Evolutionary conservation across 2,888 invertebrate species (phyloP), one percentile per base, ranked within the genome.

Genomic region (Baccha elongata): DNA sequence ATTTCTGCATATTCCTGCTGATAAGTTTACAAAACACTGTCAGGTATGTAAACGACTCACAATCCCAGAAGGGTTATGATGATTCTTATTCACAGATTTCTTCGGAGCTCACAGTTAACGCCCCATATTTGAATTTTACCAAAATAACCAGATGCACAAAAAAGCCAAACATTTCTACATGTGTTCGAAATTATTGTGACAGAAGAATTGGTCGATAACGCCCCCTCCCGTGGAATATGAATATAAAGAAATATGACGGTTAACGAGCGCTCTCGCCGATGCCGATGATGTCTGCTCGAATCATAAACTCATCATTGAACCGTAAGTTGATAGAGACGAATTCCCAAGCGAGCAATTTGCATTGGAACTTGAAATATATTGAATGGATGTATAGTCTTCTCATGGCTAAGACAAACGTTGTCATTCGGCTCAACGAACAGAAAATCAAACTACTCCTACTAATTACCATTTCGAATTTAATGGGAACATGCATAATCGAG

Each of bases 261-360:
- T 67, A 32, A 75, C 55, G 68, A 74, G 55, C n/a, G 48, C 15
- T 48, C 29, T 7, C 8, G 29, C 7, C 29, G 29, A 32, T 4
- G 50, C 37, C 13, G 55, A 32, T 55, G 80, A 58, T 74, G 68
- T 65, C 13, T 48, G 76, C 76, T 72, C 72, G 58, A 75, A 69
- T 75, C 80, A 40, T 67, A 72, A 62, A 76, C 50, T 83, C 76
- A 68, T 83, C 55, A 72, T 62, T 42, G 65, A 67, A 68, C 67
- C 42, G 46, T 65, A 46, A 67, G 6, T 67, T 26, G 52, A 67
- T 46, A 37, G 32, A 32, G 58, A 64, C 58, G 75, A 75, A 81
- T 81, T 81, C 81, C 81, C 81, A 67, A 62, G 78, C 53, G 81
- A 60, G 60, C 72, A 76, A 78, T 83, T 83, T 72, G 81, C 80